phyloP scores from a whole-genome alignment of 2,113 vertebrate genomes.

The Calidris pygmaea region DNA sequence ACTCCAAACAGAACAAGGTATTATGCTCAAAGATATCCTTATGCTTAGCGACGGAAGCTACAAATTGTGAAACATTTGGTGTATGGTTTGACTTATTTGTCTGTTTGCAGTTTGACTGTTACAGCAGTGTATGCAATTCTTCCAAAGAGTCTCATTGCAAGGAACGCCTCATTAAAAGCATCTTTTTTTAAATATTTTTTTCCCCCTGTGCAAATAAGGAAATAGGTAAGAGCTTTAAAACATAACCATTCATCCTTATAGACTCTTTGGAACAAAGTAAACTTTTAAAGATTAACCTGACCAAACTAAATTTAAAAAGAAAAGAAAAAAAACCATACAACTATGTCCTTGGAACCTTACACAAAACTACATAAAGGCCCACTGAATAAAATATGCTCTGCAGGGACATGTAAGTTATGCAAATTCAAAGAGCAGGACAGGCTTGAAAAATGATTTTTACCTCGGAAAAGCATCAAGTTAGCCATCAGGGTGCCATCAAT shows the following conservation, averaged over 20 bases:
- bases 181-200: background rate
- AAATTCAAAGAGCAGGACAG: slow-evolving; percentile 29
- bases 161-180: background rate
- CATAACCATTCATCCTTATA: slow-evolving; percentile 10
- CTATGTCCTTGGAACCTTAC: background rate
- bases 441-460: slow-evolving; percentile 56
- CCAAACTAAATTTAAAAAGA: background rate
- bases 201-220: background rate
- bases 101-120: no score
- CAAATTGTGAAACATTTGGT: slow-evolving; percentile 27
- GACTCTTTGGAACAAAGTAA: slow-evolving; percentile 49
- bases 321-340: background rate
- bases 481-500: slow-evolving; percentile 30
- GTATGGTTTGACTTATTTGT: slow-evolving; percentile 12
- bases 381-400: slow-evolving; percentile 48
- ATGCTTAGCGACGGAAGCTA: background rate
- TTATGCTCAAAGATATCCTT: slow-evolving; percentile 33
- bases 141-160: background rate
- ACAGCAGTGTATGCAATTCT: background rate
- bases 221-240: slow-evolving; percentile 22
- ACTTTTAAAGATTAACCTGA: slow-evolving; percentile 55
- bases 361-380: background rate
- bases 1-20: slow-evolving; percentile 31
- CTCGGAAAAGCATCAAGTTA: slow-evolving; percentile 47
- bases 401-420: slow-evolving; percentile 27